Conservation (phyloP, 2,888 invertebrate genomes). For the Pardosa pseudoannulata region DNA sequence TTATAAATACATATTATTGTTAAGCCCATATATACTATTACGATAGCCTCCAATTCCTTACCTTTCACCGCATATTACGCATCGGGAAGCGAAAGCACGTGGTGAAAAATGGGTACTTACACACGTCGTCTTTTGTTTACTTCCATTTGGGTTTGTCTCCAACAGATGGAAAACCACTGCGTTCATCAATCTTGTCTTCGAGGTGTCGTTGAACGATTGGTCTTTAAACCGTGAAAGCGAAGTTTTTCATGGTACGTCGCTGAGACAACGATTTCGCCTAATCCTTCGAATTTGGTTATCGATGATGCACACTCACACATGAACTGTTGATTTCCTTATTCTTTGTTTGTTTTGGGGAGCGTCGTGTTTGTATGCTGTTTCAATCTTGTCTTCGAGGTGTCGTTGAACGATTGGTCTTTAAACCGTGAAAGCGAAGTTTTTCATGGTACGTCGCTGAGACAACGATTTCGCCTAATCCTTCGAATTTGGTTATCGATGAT, state of each 20-base stretch:
- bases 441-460: background rate
- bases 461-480: background rate
- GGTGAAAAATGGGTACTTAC: background rate
- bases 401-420: conserved; percentile 7
- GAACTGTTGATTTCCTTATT: background rate
- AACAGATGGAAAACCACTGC: background rate
- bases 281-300: background rate
- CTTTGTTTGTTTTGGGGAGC: background rate
- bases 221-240: background rate
- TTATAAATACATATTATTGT: too few species aligned
- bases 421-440: background rate
- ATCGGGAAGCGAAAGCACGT: background rate
- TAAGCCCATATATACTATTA: too few species aligned
- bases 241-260: background rate
- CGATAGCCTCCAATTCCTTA: too few species aligned
- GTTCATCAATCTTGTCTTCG: background rate
- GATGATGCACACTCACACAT: background rate
- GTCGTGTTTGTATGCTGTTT: too few species aligned
- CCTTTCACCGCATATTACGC: background rate
- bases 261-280: background rate
- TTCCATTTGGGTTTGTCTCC: background rate
- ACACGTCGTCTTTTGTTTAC: background rate
- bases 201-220: conserved; percentile 3
- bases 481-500: background rate
- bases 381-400: background rate